Conservation (phyloP, 2,888 invertebrate species). For the Cancer borealis region DNA sequence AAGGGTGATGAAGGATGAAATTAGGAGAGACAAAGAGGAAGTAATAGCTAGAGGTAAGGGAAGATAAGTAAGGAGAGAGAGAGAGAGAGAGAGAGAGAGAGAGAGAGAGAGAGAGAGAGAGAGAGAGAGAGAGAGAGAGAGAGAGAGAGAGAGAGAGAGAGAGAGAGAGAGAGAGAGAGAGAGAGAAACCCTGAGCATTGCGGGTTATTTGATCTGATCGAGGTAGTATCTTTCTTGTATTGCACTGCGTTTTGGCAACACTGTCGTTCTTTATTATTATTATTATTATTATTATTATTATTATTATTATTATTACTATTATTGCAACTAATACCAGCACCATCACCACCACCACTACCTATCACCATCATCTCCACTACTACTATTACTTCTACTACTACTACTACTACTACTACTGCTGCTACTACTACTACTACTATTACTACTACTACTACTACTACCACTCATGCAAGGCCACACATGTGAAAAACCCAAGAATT, state of each 20-base stretch:
- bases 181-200: conserved; percentile 21
- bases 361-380: not conserved
- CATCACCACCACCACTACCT: not conserved
- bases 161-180: conserved; percentile 59
- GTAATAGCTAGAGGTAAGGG: not conserved
- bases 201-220: not conserved
- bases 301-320: not conserved
- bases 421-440: too few species aligned
- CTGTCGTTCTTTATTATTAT: not conserved
- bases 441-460: too few species aligned
- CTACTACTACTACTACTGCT: too few species aligned
- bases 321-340: not conserved
- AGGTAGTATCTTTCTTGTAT: not conserved
- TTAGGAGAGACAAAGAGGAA: not conserved
- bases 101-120: not conserved
- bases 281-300: not conserved
- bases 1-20: not conserved
- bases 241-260: not conserved
- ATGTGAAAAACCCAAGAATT: not conserved
- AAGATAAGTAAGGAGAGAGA: not conserved
- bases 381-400: not conserved
- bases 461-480: too few species aligned
- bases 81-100: not conserved
- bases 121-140: not conserved
- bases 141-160: not conserved